Conservation (phyloP, 2,113 vertebrate species). For the Labeo catla region DNA sequence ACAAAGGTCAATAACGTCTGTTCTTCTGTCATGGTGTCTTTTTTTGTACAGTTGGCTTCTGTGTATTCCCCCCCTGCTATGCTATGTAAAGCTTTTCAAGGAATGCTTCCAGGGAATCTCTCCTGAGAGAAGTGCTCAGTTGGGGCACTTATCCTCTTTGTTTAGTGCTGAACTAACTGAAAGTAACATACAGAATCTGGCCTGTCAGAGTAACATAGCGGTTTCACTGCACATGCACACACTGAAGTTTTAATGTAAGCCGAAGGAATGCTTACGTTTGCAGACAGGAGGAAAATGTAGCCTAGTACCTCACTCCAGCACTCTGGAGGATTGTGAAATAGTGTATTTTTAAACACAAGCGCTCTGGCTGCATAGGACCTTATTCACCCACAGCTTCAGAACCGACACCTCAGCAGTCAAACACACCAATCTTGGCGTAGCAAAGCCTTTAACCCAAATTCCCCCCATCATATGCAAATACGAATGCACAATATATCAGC, state of each 20-base stretch:
- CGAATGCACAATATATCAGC: not conserved
- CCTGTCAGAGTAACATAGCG: conserved; percentile 43
- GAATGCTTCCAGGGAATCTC: conserved; percentile 38
- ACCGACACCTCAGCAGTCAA: conserved; percentile 27
- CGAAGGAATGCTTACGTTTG: conserved; percentile 49
- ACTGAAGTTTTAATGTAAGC: conserved; percentile 36
- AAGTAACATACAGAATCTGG: conserved; percentile 49
- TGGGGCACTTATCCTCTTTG: conserved; percentile 37
- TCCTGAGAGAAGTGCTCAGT: conserved; percentile 18
- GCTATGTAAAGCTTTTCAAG: conserved; percentile 28
- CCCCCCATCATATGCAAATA: not conserved
- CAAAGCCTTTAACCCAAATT: not conserved
- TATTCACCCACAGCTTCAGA: not conserved
- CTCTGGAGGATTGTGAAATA: conserved; percentile 36
- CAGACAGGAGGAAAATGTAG: conserved; percentile 26
- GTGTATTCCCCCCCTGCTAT: not conserved
- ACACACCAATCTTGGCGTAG: not conserved
- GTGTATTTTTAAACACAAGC: conserved; percentile 34
- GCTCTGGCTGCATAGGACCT: conserved; percentile 12
- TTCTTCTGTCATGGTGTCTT: conserved; percentile 38
- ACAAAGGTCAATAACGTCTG: conserved; percentile 39
- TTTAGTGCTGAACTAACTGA: conserved; percentile 49
- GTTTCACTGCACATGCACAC: conserved; percentile 35
- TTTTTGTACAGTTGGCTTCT: conserved; percentile 28
- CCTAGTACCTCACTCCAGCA: conserved; percentile 11